Conservation (phyloP, 2,113 vertebrate genomes). For the Puma concolor region DNA sequence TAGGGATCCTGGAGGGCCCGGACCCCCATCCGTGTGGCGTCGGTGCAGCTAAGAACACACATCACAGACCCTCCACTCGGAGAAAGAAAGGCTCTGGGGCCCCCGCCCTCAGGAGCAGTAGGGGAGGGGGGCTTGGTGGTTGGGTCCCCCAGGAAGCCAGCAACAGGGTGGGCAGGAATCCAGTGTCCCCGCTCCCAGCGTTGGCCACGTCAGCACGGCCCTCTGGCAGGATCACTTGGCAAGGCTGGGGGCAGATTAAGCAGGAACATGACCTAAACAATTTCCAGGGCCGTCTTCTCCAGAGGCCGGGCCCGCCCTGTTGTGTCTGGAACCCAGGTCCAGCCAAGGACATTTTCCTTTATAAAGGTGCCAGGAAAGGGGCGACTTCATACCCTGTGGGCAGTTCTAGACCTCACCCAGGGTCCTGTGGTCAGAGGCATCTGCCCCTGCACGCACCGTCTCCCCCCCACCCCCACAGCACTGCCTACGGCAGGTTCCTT, state of each 20-base stretch:
- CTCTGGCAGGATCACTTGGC: neutral
- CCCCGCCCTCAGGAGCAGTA: fast-evolving
- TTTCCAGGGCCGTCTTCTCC: neutral
- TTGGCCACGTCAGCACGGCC: neutral
- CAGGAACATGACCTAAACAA: neutral
- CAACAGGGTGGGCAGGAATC: neutral
- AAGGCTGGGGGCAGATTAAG: neutral
- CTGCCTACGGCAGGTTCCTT: neutral
- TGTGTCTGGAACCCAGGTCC: neutral
- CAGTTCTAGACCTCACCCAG: neutral
- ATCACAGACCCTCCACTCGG: too few relatives aligned
- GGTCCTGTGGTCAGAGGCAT: neutral
- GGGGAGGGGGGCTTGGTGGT: fast-evolving
- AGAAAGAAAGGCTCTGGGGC: neutral
- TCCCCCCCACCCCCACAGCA: neutral
- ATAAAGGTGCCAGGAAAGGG: neutral
- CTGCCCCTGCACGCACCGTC: neutral
- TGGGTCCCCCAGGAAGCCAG: neutral
- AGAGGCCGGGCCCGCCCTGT: neutral
- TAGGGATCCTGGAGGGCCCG: neutral
- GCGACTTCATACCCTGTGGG: fast-evolving
- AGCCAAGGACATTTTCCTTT: neutral
- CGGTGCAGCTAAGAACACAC: too few relatives aligned
- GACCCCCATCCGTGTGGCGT: neutral
- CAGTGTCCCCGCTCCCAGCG: fast-evolving